phyloP scores from a whole-genome alignment of 2,888 invertebrate species.

The Volucella inanis region DNA sequence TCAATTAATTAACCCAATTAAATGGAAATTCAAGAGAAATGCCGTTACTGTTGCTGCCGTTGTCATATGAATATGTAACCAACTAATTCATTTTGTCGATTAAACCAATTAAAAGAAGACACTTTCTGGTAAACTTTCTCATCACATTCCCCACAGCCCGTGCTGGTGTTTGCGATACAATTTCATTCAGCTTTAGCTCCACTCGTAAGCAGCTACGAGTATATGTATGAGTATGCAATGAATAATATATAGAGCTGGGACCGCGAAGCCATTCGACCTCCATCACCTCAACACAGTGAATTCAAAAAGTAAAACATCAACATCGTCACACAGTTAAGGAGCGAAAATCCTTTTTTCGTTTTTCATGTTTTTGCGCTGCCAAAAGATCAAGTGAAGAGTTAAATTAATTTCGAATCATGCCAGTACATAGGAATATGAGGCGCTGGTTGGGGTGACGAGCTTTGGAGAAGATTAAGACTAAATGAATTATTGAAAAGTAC shows the following conservation, averaged over 20 bases:
- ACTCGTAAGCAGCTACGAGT: constrained; percentile 18
- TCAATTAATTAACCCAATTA: constrained; percentile 75
- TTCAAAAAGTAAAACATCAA: constrained; percentile 27
- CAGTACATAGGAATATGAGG: constrained; percentile 17
- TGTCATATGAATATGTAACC: constrained; percentile 72
- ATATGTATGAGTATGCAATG: constrained; percentile 54
- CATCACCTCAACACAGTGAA: neutral
- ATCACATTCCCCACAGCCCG: constrained; percentile 31
- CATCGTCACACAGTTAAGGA: constrained; percentile 34
- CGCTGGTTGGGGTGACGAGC: neutral
- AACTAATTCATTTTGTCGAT: constrained; percentile 75
- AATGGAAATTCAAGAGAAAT: constrained; percentile 74
- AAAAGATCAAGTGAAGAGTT: constrained; percentile 73
- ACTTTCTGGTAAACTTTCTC: constrained; percentile 73
- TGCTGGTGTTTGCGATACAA: constrained; percentile 46
- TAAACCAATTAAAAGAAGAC: constrained; percentile 74
- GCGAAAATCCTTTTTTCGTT: constrained; percentile 37
- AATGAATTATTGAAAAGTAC: constrained; percentile 72
- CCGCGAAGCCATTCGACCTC: constrained; percentile 4
- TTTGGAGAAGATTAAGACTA: constrained; percentile 51
- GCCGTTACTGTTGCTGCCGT: constrained; percentile 38
- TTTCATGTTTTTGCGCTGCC: constrained; percentile 26
- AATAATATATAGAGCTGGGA: constrained; percentile 54
- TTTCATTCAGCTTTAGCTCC: constrained; percentile 24
- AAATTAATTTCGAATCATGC: constrained; percentile 69